Conservation (phyloP, 1,140 invertebrate genomes). For the Macrosteles quadrilineatus region DNA sequence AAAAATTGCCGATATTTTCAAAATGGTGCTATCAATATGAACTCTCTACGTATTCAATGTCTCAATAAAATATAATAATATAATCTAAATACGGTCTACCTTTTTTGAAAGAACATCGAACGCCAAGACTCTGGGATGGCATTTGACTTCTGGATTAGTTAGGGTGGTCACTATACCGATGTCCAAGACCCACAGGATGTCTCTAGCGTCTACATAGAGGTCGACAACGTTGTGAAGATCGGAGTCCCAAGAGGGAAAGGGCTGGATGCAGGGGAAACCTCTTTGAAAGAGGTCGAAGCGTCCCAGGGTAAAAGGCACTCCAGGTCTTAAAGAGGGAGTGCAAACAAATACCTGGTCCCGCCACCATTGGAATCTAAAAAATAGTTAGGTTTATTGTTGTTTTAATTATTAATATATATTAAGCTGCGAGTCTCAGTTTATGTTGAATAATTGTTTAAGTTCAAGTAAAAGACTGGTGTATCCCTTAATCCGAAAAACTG, state of each 20-base stretch:
- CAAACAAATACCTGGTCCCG: slow-evolving; percentile 59
- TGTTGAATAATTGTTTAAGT: no score
- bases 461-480: no score
- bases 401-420: no score
- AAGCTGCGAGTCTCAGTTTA: no score
- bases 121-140: slow-evolving; percentile 66
- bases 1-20: no score
- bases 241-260: slow-evolving; percentile 64
- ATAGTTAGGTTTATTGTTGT: no score
- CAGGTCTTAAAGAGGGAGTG: slow-evolving; percentile 59
- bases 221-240: slow-evolving; percentile 65
- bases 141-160: slow-evolving; percentile 61
- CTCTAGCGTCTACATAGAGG: slow-evolving; percentile 57
- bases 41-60: no score
- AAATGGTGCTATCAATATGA: no score
- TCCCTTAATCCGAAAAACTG: no score
- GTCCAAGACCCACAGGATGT: slow-evolving; percentile 69
- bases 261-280: slow-evolving; percentile 52
- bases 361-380: slow-evolving; percentile 59
- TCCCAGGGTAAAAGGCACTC: slow-evolving; percentile 63
- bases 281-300: slow-evolving; percentile 54
- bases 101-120: slow-evolving; percentile 60
- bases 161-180: slow-evolving; percentile 65
- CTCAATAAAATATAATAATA: no score
- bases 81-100: no score